Conservation (phyloP, 2,888 invertebrate species). For the Strigamia maritima region DNA sequence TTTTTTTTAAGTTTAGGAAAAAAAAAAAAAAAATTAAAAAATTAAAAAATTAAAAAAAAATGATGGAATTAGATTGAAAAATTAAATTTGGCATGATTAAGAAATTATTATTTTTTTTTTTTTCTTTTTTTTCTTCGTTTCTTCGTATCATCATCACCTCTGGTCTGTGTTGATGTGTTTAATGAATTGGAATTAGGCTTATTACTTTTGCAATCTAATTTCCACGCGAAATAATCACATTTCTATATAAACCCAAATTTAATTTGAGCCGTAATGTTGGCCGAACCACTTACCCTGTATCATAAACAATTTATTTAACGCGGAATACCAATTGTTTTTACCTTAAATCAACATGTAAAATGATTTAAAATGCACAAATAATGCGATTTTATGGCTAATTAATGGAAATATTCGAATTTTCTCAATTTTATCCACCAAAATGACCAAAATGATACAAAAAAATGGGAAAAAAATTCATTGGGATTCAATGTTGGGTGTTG, state of each 20-base stretch:
- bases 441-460: neutral
- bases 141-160: conserved; percentile 29
- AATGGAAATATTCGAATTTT: neutral
- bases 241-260: conserved; percentile 22
- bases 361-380: neutral
- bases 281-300: conserved; percentile 27
- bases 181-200: conserved; percentile 29
- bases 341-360: neutral
- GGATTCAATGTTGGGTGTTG: conserved; percentile 7
- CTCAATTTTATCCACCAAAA: neutral
- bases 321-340: neutral
- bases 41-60: neutral
- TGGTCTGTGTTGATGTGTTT: conserved; percentile 27
- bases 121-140: neutral
- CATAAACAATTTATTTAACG: conserved; percentile 22
- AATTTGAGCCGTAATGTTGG: conserved; percentile 29
- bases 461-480: neutral
- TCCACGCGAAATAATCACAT: conserved; percentile 27
- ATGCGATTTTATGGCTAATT: neutral
- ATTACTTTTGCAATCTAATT: conserved; percentile 27
- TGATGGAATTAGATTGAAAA: neutral
- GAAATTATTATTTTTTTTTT: neutral
- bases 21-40: neutral
- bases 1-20: too few species aligned
- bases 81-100: conserved; percentile 21